These are phyloP conservation scores for Idaea straminata DNA, from an alignment of 2,888 invertebrate species.

Conservation along the genomic window DNA sequence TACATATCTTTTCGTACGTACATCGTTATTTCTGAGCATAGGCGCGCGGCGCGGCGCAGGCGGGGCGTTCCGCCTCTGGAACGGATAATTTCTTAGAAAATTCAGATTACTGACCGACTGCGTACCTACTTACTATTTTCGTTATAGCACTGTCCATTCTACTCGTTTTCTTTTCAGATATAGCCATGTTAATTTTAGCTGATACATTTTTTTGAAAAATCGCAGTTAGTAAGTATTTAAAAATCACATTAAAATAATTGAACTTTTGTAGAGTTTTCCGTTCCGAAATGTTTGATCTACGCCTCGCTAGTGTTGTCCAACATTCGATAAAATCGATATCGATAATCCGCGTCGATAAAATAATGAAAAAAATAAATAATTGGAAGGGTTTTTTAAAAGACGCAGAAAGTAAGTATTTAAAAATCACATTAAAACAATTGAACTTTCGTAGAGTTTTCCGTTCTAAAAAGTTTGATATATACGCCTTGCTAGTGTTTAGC, in stretches of 20 bases:
- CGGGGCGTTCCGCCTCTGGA: slow-evolving; percentile 42
- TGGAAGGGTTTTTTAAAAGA: too few species aligned
- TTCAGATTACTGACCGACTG: slow-evolving; percentile 45
- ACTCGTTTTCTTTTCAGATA: too few species aligned
- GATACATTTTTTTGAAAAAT: background rate
- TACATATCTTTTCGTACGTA: slow-evolving; percentile 31
- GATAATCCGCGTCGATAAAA: background rate
- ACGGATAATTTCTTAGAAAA: slow-evolving; percentile 51
- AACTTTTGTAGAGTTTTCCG: background rate
- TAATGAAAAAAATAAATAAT: too few species aligned
- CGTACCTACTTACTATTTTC: slow-evolving; percentile 10
- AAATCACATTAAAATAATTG: background rate
- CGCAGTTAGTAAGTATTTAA: background rate
- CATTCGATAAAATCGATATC: background rate
- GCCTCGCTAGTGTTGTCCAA: background rate
- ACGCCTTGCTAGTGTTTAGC: background rate
- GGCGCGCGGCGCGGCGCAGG: slow-evolving; percentile 45
- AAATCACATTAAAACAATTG: background rate
- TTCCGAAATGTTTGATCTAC: background rate
- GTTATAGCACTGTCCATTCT: too few species aligned
- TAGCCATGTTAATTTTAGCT: too few species aligned
- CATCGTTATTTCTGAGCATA: slow-evolving; percentile 49
- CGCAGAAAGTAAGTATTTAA: background rate
- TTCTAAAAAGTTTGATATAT: background rate
- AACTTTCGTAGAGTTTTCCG: background rate